Evolutionary conservation across 1,140 invertebrate species (phyloP).

Genomic region (Bombus superbus): DNA sequence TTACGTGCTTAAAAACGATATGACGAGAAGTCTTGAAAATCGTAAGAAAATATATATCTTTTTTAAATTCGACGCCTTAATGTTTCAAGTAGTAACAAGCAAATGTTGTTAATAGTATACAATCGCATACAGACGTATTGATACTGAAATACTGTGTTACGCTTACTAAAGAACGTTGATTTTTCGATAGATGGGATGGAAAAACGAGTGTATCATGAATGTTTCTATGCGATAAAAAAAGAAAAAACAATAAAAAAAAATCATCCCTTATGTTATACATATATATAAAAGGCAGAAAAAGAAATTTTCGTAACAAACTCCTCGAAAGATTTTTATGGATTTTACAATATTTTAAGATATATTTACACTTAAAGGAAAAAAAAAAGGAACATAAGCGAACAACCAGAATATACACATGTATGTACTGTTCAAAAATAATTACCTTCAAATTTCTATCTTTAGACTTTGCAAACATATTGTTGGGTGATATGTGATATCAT

Average conservation of each 20-base stretch:
- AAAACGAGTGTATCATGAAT: neutral
- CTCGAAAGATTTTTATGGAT: neutral
- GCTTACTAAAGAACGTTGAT: neutral
- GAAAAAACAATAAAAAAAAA: slow-evolving; percentile 3
- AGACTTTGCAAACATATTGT: slow-evolving; percentile 12
- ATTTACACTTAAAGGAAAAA: neutral
- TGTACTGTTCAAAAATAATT: slow-evolving; percentile 23
- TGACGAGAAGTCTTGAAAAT: slow-evolving; percentile 35
- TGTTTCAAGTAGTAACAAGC: slow-evolving; percentile 33
- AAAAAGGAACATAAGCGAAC: slow-evolving; percentile 10
- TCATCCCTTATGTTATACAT: neutral
- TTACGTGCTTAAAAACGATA: slow-evolving; percentile 24
- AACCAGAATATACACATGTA: neutral
- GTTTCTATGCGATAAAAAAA: neutral
- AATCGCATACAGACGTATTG: slow-evolving; percentile 5
- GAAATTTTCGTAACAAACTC: neutral
- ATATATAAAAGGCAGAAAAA: slow-evolving; percentile 19
- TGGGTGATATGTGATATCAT: slow-evolving; percentile 49
- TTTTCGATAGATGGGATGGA: neutral
- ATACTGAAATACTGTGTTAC: slow-evolving; percentile 7
- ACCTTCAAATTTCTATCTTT: slow-evolving; percentile 19
- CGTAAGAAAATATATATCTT: slow-evolving; percentile 62
- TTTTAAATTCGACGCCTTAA: slow-evolving; percentile 28
- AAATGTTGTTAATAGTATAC: slow-evolving; percentile 25
- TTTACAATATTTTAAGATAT: neutral